Percentiles rank a stretch among this genome's conserved stretches.
These are phyloP conservation scores for Romanogobio albipinnatus DNA, from an alignment of 2,113 vertebrate species.

Conservation along the genomic window DNA sequence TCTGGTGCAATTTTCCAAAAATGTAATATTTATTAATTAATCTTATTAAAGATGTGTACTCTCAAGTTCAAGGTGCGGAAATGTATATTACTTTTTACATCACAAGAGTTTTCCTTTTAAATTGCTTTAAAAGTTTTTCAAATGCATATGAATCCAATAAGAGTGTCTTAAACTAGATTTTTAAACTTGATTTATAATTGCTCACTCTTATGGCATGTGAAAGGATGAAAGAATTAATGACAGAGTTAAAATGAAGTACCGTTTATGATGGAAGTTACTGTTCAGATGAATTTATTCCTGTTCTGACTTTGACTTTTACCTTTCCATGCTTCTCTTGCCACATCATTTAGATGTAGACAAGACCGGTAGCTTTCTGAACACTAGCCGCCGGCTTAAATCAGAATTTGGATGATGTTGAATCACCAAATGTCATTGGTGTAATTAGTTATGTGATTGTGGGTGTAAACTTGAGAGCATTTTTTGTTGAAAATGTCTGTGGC, in stretches of 20 bases:
- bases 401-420: not conserved
- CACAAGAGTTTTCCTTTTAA: not conserved
- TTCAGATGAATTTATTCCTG: constrained; percentile 5
- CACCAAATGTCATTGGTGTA: constrained; percentile 1
- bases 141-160: not conserved
- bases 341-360: not conserved
- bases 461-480: constrained; percentile 1
- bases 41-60: too few species aligned
- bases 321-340: not conserved
- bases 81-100: too few species aligned
- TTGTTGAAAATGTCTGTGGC: constrained; percentile 13
- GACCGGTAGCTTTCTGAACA: not conserved
- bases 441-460: constrained; percentile 3
- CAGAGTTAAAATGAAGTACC: not conserved
- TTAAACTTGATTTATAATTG: not conserved
- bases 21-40: too few species aligned
- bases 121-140: not conserved
- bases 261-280: not conserved
- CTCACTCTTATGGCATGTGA: not conserved
- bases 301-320: constrained; percentile 30
- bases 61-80: not conserved
- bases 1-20: not conserved
- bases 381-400: constrained; percentile 2
- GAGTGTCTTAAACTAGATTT: not conserved
- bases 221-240: not conserved